Evolutionary conservation across 1,140 invertebrate genomes (phyloP).

Genomic region (Kradibia gibbosae): DNA sequence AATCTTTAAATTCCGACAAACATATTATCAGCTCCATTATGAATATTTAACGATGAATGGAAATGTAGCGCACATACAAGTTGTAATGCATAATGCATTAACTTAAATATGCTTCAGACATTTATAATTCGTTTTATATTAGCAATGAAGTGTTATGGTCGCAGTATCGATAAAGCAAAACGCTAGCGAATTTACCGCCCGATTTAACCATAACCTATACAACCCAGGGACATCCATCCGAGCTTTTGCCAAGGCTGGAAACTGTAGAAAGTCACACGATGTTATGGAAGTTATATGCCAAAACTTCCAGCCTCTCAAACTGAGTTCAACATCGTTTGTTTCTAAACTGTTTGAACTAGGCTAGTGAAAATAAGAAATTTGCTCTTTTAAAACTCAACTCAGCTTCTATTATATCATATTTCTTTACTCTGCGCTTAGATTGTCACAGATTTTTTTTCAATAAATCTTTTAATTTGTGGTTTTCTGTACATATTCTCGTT

Average conservation of each 20-base stretch:
- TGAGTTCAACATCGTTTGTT: conserved; percentile 25
- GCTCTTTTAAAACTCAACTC: conserved; percentile 21
- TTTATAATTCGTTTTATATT: conserved; percentile 32
- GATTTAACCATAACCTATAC: conserved; percentile 62
- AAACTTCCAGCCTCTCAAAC: conserved; percentile 39
- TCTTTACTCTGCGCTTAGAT: not conserved
- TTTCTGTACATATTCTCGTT: too few relatives aligned
- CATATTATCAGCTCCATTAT: not conserved
- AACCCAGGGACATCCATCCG: conserved; percentile 57
- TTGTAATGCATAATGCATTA: conserved; percentile 33
- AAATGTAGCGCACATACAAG: not conserved
- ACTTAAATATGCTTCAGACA: not conserved
- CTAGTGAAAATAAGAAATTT: conserved; percentile 31
- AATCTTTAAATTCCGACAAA: not conserved
- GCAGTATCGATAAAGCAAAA: conserved; percentile 54
- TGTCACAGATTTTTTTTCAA: not conserved
- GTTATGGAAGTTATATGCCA: not conserved
- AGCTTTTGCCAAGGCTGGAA: conserved; percentile 2
- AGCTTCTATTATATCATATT: not conserved
- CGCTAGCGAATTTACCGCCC: conserved; percentile 64
- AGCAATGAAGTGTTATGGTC: conserved; percentile 13
- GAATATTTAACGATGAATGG: not conserved
- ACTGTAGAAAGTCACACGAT: not conserved
- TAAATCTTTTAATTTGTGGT: too few relatives aligned
- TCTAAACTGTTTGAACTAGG: conserved; percentile 46